A percentile compares a stretch with the other conserved stretches of the same genome.
phyloP scores from a whole-genome alignment of 2,113 vertebrate genomes.

The Perca flavescens region DNA sequence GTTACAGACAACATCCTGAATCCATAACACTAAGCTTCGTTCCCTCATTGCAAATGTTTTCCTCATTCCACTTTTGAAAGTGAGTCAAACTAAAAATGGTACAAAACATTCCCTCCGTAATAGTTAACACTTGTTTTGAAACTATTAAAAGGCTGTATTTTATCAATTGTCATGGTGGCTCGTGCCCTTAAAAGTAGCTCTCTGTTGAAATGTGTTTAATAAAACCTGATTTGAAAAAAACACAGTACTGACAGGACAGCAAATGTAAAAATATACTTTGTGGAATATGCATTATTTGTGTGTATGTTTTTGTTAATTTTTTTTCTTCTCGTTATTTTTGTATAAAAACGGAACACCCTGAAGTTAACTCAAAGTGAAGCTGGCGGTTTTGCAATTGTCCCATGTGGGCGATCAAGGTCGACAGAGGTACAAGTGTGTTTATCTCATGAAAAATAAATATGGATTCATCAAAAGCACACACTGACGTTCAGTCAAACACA shows the following conservation, averaged over 20 bases:
- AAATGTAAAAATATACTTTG: constrained; percentile 74
- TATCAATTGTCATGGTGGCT: neutral
- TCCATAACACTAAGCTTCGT: neutral
- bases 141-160: neutral
- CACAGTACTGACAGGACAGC: constrained; percentile 29
- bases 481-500: constrained; percentile 27
- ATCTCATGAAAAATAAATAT: constrained; percentile 46
- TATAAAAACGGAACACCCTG: constrained; percentile 56
- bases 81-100: constrained; percentile 1
- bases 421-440: constrained; percentile 38
- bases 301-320: constrained; percentile 19
- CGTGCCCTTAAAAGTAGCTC: neutral
- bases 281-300: constrained; percentile 47
- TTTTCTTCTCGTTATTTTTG: constrained; percentile 33
- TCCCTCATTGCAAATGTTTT: neutral
- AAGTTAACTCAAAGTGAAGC: constrained; percentile 58
- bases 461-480: constrained; percentile 23
- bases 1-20: neutral
- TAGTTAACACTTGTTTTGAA: neutral
- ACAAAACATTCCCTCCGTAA: neutral
- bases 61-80: neutral
- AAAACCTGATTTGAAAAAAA: constrained; percentile 29
- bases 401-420: constrained; percentile 7
- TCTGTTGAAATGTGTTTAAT: constrained; percentile 23
- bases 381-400: constrained; percentile 34